Conservation (phyloP, 2,113 vertebrate genomes). For the Hipposideros armiger region DNA sequence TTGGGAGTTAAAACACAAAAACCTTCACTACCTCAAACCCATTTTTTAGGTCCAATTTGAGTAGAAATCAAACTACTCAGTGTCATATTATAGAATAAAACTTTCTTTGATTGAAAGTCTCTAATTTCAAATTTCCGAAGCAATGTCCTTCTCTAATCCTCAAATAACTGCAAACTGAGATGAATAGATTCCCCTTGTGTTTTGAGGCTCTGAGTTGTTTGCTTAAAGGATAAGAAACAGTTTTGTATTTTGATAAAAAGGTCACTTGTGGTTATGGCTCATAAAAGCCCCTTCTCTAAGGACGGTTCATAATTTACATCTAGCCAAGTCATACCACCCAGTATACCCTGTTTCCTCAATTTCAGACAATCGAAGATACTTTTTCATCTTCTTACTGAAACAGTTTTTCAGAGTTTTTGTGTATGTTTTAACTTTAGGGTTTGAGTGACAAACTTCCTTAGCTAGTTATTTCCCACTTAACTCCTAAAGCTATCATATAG, state of each 20-base stretch:
- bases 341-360: neutral
- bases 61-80: conserved; percentile 46
- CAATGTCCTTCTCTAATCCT: conserved; percentile 9
- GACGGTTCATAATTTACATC: conserved; percentile 27
- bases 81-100: conserved; percentile 29
- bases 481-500: neutral
- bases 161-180: conserved; percentile 1
- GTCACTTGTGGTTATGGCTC: neutral
- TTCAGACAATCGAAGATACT: conserved; percentile 25
- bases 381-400: conserved; percentile 34
- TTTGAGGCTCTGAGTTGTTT: conserved; percentile 37
- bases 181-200: neutral
- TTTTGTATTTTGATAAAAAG: conserved; percentile 49
- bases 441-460: conserved; percentile 4
- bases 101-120: conserved; percentile 10
- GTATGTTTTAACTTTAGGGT: neutral
- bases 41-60: conserved; percentile 2
- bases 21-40: neutral
- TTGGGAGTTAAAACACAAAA: neutral
- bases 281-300: neutral
- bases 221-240: conserved; percentile 20
- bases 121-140: conserved; percentile 56
- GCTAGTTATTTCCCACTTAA: conserved; percentile 25
- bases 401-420: conserved; percentile 32
- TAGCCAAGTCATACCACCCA: neutral